Percentiles rank a stretch among this genome's conserved stretches.
Evolutionary conservation across 2,888 invertebrate genomes (phyloP).

Genomic region (Halictus quadricinctus): DNA sequence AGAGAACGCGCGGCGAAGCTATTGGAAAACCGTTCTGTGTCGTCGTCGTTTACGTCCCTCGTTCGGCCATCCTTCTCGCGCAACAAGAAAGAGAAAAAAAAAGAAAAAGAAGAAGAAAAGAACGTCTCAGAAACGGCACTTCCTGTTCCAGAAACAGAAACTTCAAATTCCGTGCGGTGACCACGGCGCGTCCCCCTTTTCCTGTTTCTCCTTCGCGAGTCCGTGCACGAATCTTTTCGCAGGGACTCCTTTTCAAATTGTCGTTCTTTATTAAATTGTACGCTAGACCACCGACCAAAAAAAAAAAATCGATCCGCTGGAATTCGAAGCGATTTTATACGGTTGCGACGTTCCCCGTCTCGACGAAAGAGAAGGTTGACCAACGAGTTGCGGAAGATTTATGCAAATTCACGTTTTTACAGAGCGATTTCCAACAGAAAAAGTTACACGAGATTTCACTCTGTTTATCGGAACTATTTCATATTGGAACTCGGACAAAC

Average conservation of each 20-base stretch:
- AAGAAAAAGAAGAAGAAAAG: neutral
- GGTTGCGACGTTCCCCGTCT: neutral
- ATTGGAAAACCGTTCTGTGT: slow-evolving; percentile 51
- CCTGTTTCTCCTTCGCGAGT: neutral
- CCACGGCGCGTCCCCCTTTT: neutral
- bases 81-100: neutral
- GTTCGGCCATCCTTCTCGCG: neutral
- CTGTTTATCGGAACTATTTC: neutral
- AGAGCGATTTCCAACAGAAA: neutral
- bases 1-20: slow-evolving; percentile 25
- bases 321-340: neutral
- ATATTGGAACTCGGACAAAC: neutral
- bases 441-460: neutral
- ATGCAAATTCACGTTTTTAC: slow-evolving; percentile 4
- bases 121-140: neutral
- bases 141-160: slow-evolving; percentile 10
- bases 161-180: neutral
- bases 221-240: neutral
- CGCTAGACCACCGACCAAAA: neutral
- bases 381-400: neutral
- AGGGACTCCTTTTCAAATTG: neutral
- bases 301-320: neutral
- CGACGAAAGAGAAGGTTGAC: neutral
- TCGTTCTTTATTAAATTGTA: neutral
- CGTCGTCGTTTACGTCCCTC: neutral